Base-by-base conservation (phyloP, 2,113 vertebrate genomes). In the Rhea americana region DNA sequence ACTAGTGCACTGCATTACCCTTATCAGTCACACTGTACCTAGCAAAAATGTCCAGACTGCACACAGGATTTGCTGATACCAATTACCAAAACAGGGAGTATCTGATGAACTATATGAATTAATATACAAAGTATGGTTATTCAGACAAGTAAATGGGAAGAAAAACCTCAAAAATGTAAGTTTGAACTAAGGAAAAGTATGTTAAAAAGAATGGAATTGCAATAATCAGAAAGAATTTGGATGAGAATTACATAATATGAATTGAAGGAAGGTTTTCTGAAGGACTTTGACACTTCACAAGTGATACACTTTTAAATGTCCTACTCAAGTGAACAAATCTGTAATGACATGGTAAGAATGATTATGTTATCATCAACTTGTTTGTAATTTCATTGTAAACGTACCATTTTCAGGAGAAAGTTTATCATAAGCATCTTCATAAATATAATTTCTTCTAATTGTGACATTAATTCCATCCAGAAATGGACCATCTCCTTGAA, bases 391-490 rank as follows among this genome's bases (percentile, higher is more conserved):
- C 51, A 79, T 20, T 47, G 39, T 15, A 93, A 73, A 47, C 43
- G 24, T 98, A 99, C 99, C 99, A 21, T 99, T 99, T 97, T 99
- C 99, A 53, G 99, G 99, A 62, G 99, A 99, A 85, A 99, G 98
- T 84, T 99, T 99, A 97, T 99, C 99, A 66, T 99, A 99, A 67
- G 99, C 99, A 78, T 99, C 99, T 96, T 99, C 99, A 92, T 99
- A 99, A 97, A 99, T 99, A 91, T 99, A 99, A 97, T 99, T 99
- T 91, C 99, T 98, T 94, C 99, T 98, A 93, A 99, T 99, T 89
- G 99, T 99, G 86, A 99, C 98, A 86, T 98, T 99, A 95, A 99
- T 99, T 83, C 99, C 99, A 94, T 99, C 99, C 45, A 99, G 97
- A 98, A 99, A 99, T 1, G 99, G 99, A 19, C 99, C 99, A 41